Conservation (phyloP, 2,113 vertebrate species). For the Oxyura jamaicensis region DNA sequence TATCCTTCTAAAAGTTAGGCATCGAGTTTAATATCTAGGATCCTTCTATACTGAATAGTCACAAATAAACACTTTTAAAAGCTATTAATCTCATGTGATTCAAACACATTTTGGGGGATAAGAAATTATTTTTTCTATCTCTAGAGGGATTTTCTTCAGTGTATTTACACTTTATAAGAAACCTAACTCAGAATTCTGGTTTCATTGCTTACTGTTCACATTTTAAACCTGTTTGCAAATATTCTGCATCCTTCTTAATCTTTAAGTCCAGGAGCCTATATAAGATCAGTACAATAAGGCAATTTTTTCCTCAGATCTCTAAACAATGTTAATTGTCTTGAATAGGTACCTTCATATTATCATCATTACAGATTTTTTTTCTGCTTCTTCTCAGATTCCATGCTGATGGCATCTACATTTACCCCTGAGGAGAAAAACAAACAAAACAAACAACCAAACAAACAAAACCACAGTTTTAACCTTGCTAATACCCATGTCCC, state of each 20-base stretch:
- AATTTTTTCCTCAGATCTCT: background rate
- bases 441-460: background rate
- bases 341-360: slow-evolving; percentile 7
- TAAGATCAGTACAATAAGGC: background rate
- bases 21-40: background rate
- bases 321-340: background rate
- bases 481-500: slow-evolving; percentile 38
- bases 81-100: background rate
- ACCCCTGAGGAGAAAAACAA: slow-evolving; percentile 18
- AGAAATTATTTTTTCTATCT: background rate
- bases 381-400: slow-evolving; percentile 28
- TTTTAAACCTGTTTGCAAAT: background rate
- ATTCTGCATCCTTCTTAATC: background rate
- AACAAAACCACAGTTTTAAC: too few relatives aligned
- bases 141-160: background rate
- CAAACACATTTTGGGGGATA: background rate
- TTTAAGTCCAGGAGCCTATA: background rate
- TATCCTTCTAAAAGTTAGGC: background rate
- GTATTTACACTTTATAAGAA: background rate
- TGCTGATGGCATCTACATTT: slow-evolving; percentile 10
- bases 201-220: background rate
- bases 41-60: background rate
- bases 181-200: background rate
- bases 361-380: background rate
- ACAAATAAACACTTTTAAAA: background rate